Evolutionary conservation across 2,797 vertebrate species (phyloP).

Genomic region (Agapornis canus): DNA sequence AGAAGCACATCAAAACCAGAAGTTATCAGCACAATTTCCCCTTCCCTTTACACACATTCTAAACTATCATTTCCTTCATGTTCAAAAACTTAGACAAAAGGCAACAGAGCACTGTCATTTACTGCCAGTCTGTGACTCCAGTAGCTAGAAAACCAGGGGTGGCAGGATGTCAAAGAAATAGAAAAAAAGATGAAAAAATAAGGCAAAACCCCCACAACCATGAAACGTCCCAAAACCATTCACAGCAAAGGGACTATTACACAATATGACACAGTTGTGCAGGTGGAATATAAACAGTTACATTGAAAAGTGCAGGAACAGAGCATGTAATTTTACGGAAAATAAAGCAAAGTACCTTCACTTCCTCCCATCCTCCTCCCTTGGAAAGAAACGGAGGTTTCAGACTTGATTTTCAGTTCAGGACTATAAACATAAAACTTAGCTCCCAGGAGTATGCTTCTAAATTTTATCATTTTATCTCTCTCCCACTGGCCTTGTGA

Average conservation of each 20-base stretch:
- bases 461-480: neutral
- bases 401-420: neutral
- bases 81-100: neutral
- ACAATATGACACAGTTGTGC: neutral
- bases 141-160: neutral
- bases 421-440: neutral
- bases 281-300: neutral
- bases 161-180: neutral
- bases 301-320: neutral
- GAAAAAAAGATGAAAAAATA: neutral
- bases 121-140: neutral
- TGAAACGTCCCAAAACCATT: neutral
- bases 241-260: neutral
- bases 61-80: neutral
- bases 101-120: neutral
- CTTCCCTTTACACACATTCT: neutral
- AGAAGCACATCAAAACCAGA: neutral
- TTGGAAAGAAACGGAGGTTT: neutral
- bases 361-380: neutral
- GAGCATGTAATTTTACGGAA: neutral
- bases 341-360: neutral
- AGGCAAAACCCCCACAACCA: neutral
- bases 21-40: neutral
- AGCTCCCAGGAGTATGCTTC: neutral
- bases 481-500: neutral